Evolutionary conservation across 2,797 vertebrate genomes (phyloP).

Genomic region (Kryptopterus vitreolus): DNA sequence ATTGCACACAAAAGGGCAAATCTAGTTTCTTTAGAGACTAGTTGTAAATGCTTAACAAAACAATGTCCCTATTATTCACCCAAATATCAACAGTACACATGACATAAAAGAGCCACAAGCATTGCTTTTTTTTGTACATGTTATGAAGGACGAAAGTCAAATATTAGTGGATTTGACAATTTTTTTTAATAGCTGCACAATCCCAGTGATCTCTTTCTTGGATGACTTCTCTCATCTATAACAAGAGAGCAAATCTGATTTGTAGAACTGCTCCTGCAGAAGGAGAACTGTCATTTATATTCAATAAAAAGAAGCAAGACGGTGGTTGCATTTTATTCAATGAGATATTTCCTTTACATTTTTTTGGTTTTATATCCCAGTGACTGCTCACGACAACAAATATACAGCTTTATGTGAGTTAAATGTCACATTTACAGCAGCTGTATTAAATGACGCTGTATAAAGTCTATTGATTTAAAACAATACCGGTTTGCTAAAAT

Average conservation of each 20-base stretch:
- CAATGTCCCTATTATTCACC: background rate
- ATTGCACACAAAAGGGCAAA: background rate
- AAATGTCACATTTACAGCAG: background rate
- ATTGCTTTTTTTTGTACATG: background rate
- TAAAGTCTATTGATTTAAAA: background rate
- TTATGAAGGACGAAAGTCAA: background rate
- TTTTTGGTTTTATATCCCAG: background rate
- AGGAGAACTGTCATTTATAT: background rate
- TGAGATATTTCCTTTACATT: background rate
- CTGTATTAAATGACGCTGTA: background rate
- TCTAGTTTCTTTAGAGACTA: background rate
- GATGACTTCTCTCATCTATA: slow-evolving; percentile 14
- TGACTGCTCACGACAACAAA: background rate
- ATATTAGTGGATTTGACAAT: slow-evolving; percentile 6
- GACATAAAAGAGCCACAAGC: background rate
- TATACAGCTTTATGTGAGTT: background rate
- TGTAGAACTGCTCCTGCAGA: background rate
- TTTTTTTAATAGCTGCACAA: background rate
- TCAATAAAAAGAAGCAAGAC: background rate
- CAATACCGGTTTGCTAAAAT: background rate
- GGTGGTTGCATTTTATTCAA: background rate
- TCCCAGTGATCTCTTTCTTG: background rate
- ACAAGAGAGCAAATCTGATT: slow-evolving; percentile 3
- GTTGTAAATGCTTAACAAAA: background rate
- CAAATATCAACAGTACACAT: background rate